A percentile compares a stretch with the other conserved stretches of the same genome.
These are phyloP conservation scores for Macroglossus sobrinus DNA, from an alignment of 2,113 vertebrate species.

Conservation along the genomic window DNA sequence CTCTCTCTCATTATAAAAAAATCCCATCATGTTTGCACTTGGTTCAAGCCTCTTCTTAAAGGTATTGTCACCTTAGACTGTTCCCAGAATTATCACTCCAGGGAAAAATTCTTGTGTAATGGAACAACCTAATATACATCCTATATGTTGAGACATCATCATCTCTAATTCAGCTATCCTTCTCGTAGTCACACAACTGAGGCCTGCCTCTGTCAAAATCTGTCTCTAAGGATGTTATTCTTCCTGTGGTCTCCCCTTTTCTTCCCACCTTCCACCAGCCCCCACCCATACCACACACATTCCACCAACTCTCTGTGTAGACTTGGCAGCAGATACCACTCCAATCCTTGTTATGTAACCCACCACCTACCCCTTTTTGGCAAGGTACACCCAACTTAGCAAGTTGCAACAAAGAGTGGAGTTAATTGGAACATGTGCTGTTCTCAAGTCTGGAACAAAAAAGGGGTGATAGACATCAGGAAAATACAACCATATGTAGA, in stretches of 20 bases:
- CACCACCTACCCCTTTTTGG: conserved; percentile 76
- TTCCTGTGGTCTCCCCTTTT: conserved; percentile 51
- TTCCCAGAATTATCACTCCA: neutral
- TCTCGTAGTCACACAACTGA: neutral
- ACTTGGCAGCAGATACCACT: conserved; percentile 64
- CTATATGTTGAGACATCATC: neutral
- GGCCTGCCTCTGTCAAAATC: conserved; percentile 24
- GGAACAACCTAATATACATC: neutral
- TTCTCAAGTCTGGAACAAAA: conserved; percentile 74
- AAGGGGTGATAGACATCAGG: conserved; percentile 69
- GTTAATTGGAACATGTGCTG: conserved; percentile 76
- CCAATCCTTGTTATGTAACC: conserved; percentile 71
- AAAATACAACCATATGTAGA: conserved; percentile 64
- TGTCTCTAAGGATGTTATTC: conserved; percentile 41
- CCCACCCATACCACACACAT: conserved; percentile 68
- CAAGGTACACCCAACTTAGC: conserved; percentile 44
- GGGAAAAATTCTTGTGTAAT: neutral
- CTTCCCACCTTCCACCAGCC: conserved; percentile 33
- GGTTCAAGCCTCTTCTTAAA: conserved; percentile 29
- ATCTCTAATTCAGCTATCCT: neutral
- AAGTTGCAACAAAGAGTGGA: conserved; percentile 73
- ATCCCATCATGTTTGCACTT: neutral
- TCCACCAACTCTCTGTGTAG: conserved; percentile 48
- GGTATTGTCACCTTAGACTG: conserved; percentile 11
- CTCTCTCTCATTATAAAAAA: neutral